A percentile compares a stretch with the other conserved stretches of the same genome.
Conservation (phyloP, 2,797 vertebrate species). For the Hydrocynus forskahlii region DNA sequence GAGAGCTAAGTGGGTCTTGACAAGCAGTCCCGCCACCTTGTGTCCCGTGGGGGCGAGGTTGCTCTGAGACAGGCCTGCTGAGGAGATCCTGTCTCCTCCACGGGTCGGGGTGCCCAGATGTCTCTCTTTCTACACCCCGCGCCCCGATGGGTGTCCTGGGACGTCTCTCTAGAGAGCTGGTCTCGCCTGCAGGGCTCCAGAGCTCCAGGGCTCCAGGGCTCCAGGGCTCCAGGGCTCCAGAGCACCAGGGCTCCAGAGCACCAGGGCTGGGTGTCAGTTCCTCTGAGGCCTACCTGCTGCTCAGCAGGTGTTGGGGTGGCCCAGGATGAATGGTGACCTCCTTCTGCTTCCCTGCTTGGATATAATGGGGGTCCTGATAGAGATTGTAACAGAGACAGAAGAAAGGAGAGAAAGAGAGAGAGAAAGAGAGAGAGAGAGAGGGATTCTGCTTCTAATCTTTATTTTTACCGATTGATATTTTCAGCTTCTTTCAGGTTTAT, state of each 20-base stretch:
- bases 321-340: constrained; percentile 80
- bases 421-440: neutral
- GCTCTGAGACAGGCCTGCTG: constrained; percentile 61
- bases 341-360: constrained; percentile 73
- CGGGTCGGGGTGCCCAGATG: constrained; percentile 62
- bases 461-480: neutral
- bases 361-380: constrained; percentile 68
- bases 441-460: neutral
- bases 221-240: too few species aligned
- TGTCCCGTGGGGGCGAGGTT: constrained; percentile 40
- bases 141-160: constrained; percentile 71
- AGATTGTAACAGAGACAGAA: constrained; percentile 62
- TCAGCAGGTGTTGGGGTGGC: constrained; percentile 72
- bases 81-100: constrained; percentile 60
- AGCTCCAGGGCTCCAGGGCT: constrained; percentile 26
- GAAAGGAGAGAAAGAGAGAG: neutral
- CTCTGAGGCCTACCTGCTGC: constrained; percentile 78
- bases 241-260: constrained; percentile 55
- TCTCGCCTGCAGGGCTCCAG: constrained; percentile 52
- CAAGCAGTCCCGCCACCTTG: neutral
- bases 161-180: constrained; percentile 58
- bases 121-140: constrained; percentile 44
- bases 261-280: constrained; percentile 63
- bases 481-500: neutral
- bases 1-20: constrained; percentile 3